Evolutionary conservation across 2,113 vertebrate species (phyloP).

Genomic region (Hippocampus guttulatus): DNA sequence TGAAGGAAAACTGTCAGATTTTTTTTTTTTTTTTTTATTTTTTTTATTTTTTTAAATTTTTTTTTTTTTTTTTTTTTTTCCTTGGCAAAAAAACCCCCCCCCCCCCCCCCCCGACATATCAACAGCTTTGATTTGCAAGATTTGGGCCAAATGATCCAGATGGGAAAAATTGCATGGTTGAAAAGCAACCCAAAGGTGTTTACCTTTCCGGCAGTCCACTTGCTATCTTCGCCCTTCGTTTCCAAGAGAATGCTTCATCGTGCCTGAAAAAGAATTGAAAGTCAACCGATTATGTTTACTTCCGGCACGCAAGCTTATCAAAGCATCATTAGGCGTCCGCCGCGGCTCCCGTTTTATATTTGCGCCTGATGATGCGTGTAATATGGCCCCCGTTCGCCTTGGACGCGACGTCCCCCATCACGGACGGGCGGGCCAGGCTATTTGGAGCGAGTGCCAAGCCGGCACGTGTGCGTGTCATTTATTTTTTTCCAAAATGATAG

Average conservation of each 20-base stretch:
- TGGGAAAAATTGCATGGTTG: not conserved
- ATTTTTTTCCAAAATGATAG: slow-evolving; percentile 42
- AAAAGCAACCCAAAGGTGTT: slow-evolving; percentile 23
- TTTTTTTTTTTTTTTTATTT: no score
- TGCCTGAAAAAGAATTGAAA: slow-evolving; percentile 72
- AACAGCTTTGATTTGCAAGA: no score
- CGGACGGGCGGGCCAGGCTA: slow-evolving; percentile 42
- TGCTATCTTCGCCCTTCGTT: slow-evolving; percentile 30
- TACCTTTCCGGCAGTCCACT: slow-evolving; percentile 24
- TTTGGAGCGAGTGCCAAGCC: slow-evolving; percentile 48
- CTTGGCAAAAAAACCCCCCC: no score
- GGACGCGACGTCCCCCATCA: slow-evolving; percentile 66
- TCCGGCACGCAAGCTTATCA: slow-evolving; percentile 74
- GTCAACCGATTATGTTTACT: slow-evolving; percentile 80
- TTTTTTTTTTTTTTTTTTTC: no score
- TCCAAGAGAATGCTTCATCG: slow-evolving; percentile 53
- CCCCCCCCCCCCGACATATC: no score
- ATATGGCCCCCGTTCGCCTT: slow-evolving; percentile 67
- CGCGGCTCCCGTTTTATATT: slow-evolving; percentile 74
- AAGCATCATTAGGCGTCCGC: slow-evolving; percentile 72
- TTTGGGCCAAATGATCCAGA: no score
- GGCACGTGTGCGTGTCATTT: slow-evolving; percentile 12
- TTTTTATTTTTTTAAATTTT: no score
- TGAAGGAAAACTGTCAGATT: no score
- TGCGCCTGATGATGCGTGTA: slow-evolving; percentile 85